Evolutionary conservation across 2,797 vertebrate species (phyloP).

Genomic region (Anableps anableps): DNA sequence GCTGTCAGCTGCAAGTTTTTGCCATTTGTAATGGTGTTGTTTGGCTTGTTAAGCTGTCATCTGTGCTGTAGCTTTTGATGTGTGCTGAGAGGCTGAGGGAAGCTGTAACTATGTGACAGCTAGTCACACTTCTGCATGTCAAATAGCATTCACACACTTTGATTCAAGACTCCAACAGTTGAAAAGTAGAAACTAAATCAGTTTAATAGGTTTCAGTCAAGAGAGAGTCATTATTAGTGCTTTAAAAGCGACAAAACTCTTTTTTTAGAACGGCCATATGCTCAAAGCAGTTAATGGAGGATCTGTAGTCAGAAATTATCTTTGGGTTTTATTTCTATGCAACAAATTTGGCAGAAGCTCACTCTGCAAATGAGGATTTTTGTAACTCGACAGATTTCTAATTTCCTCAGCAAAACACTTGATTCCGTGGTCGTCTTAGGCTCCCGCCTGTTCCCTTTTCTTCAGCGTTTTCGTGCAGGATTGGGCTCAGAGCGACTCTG

Average conservation of each 20-base stretch:
- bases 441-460: constrained; percentile 8
- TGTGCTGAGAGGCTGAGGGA: constrained; percentile 3
- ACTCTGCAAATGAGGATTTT: not conserved
- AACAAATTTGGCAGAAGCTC: not conserved
- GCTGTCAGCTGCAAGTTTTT: constrained; percentile 1
- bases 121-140: not conserved
- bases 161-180: constrained; percentile 3
- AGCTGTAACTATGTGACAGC: not conserved
- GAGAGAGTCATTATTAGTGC: not conserved
- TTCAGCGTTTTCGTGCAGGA: constrained; percentile 8
- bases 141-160: not conserved
- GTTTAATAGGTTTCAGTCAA: not conserved
- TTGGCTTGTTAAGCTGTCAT: constrained; percentile 9
- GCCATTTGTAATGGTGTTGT: constrained; percentile 8
- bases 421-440: constrained; percentile 14
- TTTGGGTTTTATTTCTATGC: constrained; percentile 1
- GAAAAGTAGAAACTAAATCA: not conserved
- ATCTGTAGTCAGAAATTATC: not conserved
- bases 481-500: constrained; percentile 40
- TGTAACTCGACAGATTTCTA: constrained; percentile 1
- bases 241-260: not conserved
- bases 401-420: constrained; percentile 10
- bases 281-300: constrained; percentile 9
- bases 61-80: not conserved
- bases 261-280: not conserved